Evolutionary conservation across 2,888 invertebrate genomes (phyloP).

Genomic region (Stenchaetothrips biformis): DNA sequence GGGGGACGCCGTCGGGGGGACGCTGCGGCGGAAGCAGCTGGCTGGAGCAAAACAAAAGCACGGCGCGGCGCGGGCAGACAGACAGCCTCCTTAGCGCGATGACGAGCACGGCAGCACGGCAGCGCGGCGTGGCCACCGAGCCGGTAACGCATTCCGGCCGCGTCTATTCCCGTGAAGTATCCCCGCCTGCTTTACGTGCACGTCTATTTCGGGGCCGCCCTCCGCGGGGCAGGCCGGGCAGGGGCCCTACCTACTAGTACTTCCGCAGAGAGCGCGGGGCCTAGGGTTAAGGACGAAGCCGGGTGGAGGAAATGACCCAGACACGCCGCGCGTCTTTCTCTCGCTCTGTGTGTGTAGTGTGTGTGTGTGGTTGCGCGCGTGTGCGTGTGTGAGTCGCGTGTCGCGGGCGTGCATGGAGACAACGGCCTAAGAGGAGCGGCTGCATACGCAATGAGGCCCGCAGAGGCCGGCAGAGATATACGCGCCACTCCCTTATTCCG

Average conservation of each 20-base stretch:
- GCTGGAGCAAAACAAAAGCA: slow-evolving; percentile 7
- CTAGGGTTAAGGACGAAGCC: not conserved
- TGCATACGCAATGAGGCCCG: not conserved
- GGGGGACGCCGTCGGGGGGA: slow-evolving; percentile 36
- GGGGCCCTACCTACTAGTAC: not conserved
- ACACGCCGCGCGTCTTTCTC: not conserved
- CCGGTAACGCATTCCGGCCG: not conserved
- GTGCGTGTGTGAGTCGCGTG: not conserved
- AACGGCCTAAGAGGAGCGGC: not conserved
- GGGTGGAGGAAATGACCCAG: slow-evolving; percentile 8
- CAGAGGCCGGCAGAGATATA: not conserved
- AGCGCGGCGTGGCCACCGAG: not conserved
- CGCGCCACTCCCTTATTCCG: not conserved
- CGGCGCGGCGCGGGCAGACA: too few species aligned
- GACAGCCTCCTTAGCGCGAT: not conserved
- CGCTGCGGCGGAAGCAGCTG: slow-evolving; percentile 32
- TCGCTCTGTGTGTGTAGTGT: too few species aligned
- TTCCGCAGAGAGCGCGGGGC: not conserved
- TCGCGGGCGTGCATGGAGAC: not conserved
- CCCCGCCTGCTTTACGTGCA: not conserved
- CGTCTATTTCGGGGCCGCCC: not conserved
- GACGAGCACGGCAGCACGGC: not conserved
- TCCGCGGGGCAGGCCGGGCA: not conserved
- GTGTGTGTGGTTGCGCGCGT: not conserved
- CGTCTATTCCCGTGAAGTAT: slow-evolving; percentile 23